Conservation (phyloP, 2,113 vertebrate species). For the Brachirus orientalis region DNA sequence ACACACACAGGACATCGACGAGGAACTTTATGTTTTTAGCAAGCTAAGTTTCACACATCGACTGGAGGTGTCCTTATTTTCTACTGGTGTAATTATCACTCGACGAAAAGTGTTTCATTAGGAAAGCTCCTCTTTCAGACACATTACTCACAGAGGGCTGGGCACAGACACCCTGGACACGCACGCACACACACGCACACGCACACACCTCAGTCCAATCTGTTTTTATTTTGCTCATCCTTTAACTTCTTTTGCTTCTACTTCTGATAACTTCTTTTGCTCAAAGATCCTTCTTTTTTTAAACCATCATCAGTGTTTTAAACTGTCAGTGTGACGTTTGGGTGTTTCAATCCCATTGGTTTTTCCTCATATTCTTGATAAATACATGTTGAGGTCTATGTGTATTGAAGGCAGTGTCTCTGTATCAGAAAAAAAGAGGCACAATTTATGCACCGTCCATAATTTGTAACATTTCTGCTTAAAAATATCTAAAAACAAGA, state of each 20-base stretch:
- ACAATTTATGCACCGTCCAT: no score
- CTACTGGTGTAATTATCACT: conserved; percentile 98
- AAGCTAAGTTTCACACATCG: conserved; percentile 75
- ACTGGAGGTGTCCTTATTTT: conserved; percentile 71
- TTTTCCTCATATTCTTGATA: no score
- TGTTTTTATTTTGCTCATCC: conserved; percentile 21
- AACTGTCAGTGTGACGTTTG: background rate
- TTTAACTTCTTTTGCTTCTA: no score
- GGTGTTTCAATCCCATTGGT: no score
- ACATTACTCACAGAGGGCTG: conserved; percentile 97
- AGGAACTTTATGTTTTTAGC: conserved; percentile 71
- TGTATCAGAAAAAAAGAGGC: no score
- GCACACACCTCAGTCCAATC: conserved; percentile 25
- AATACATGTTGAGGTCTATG: no score
- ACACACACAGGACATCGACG: conserved; percentile 20
- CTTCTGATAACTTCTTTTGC: conserved; percentile 11
- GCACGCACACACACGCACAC: conserved; percentile 65
- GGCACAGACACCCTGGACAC: conserved; percentile 83
- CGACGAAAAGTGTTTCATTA: conserved; percentile 99
- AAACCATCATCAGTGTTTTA: conserved; percentile 12
- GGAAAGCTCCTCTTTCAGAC: conserved; percentile 87
- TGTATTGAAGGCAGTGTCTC: no score
- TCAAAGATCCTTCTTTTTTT: background rate
- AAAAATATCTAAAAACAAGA: no score
- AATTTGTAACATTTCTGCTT: no score